Percentiles rank a stretch among this genome's conserved stretches.
These are phyloP conservation scores for Isichthys henryi DNA, from an alignment of 2,113 vertebrate species.

Conservation along the genomic window DNA sequence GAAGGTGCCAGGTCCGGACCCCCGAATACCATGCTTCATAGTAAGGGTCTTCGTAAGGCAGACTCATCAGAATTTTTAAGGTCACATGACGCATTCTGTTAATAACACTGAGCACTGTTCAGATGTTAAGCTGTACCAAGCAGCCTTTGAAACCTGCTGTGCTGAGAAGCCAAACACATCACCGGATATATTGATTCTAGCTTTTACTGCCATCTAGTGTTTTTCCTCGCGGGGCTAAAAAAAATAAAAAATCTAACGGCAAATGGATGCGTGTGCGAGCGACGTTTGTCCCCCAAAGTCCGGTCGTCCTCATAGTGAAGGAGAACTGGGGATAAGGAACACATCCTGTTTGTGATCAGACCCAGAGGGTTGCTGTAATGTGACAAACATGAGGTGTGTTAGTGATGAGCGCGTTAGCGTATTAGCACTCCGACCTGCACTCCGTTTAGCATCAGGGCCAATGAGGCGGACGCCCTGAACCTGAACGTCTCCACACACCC, in stretches of 20 bases:
- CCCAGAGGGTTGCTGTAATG: neutral
- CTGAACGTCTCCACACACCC: neutral
- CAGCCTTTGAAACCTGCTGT: neutral
- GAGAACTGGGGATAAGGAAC: neutral
- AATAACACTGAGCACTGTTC: neutral
- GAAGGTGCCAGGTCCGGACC: neutral
- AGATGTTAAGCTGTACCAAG: neutral
- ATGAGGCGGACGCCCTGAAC: neutral
- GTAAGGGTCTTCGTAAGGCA: neutral
- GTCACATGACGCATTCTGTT: neutral
- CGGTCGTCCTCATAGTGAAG: neutral
- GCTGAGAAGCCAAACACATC: conserved; percentile 3
- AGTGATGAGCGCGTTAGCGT: neutral
- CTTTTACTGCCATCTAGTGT: conserved; percentile 66
- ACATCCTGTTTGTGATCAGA: neutral
- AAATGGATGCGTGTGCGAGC: neutral
- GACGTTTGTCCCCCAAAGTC: neutral
- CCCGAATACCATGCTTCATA: neutral
- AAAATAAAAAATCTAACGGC: neutral
- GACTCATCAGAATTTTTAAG: neutral
- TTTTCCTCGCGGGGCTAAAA: neutral
- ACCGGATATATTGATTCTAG: conserved; percentile 51
- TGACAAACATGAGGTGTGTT: neutral
- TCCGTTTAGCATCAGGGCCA: neutral
- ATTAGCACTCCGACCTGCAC: neutral